Evolutionary conservation across 2,113 vertebrate genomes (phyloP).

Genomic region (Ahaetulla prasina): DNA sequence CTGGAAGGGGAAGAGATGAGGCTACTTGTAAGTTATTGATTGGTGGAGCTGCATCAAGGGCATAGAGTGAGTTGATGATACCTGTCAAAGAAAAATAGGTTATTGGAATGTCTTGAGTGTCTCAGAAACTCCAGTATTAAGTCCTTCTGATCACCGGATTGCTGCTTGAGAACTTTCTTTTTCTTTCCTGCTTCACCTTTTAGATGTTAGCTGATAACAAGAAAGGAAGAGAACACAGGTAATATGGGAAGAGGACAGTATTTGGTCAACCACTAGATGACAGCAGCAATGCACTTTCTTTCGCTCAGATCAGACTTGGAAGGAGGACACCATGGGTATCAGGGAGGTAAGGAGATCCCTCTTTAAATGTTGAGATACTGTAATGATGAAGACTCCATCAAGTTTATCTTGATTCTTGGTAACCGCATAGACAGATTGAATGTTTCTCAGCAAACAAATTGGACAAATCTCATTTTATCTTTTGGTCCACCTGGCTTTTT

Average conservation of each 20-base stretch:
- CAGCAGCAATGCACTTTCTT: not conserved
- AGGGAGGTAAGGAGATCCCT: constrained; percentile 7
- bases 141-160: not conserved
- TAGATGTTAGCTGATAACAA: not conserved
- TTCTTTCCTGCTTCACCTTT: not conserved
- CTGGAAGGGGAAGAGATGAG: not conserved
- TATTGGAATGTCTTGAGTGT: not conserved
- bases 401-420: not conserved
- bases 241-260: not conserved
- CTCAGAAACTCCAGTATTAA: not conserved
- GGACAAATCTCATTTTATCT: not conserved
- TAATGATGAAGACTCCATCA: not conserved
- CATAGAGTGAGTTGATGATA: not conserved
- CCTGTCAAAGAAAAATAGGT: not conserved
- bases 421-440: not conserved
- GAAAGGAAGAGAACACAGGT: not conserved
- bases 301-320: not conserved
- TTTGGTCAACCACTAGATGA: not conserved
- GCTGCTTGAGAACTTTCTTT: not conserved
- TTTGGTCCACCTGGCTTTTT: not conserved
- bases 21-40: not conserved
- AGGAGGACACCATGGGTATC: constrained; percentile 13
- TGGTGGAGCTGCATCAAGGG: not conserved
- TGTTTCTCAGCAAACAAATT: not conserved
- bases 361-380: not conserved